Percentiles rank a stretch among this genome's conserved stretches.
These are phyloP conservation scores for Notodonta ziczac DNA, from an alignment of 2,888 invertebrate species.

Conservation along the genomic window DNA sequence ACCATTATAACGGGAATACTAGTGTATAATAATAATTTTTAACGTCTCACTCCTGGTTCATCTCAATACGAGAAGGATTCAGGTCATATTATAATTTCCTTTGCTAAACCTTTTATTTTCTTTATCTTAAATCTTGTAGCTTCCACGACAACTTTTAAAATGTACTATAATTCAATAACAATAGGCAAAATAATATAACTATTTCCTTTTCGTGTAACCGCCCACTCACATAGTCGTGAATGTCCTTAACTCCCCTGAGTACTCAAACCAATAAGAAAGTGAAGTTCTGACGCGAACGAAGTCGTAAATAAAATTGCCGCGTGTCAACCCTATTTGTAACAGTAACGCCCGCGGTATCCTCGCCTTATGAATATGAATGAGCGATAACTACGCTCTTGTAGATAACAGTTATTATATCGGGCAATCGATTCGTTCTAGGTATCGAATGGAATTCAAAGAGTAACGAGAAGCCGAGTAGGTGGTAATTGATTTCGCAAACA, in stretches of 20 bases:
- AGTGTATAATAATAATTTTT: too few species aligned
- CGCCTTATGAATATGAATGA: constrained; percentile 74
- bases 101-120: too few species aligned
- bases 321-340: constrained; percentile 36
- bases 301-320: constrained; percentile 25
- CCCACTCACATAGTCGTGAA: not conserved
- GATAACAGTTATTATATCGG: constrained; percentile 71
- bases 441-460: constrained; percentile 13
- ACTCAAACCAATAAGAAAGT: not conserved
- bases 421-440: constrained; percentile 15
- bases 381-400: constrained; percentile 60
- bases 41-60: too few species aligned
- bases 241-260: not conserved
- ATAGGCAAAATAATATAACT: not conserved
- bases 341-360: constrained; percentile 43
- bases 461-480: constrained; percentile 7
- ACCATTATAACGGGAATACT: too few species aligned
- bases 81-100: too few species aligned
- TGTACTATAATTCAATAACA: not conserved
- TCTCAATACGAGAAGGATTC: too few species aligned
- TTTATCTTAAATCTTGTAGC: too few species aligned
- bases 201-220: not conserved
- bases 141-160: not conserved
- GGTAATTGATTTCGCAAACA: constrained; percentile 10
- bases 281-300: constrained; percentile 3